Evolutionary conservation across 2,888 invertebrate genomes (phyloP).

Genomic region (Andrena camellia): DNA sequence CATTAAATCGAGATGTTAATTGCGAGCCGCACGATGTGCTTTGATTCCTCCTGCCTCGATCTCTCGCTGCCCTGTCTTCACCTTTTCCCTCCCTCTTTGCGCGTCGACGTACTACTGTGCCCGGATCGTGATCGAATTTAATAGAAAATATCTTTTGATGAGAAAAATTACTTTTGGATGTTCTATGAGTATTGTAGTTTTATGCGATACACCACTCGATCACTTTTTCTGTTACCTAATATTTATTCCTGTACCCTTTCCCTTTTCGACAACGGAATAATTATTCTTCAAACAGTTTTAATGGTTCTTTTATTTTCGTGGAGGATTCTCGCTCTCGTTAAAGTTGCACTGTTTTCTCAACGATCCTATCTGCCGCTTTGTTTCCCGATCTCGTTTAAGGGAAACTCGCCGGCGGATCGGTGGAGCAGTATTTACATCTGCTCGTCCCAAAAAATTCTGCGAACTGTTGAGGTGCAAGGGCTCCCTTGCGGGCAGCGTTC

Average conservation of each 20-base stretch:
- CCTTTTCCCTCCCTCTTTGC: not conserved
- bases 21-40: constrained; percentile 64
- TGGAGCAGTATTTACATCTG: constrained; percentile 50
- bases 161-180: too few relatives aligned
- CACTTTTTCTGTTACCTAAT: too few relatives aligned
- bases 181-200: too few relatives aligned
- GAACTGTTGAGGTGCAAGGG: constrained; percentile 27
- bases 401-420: not conserved
- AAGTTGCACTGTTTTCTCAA: not conserved
- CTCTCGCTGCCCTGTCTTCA: not conserved
- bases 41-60: constrained; percentile 30
- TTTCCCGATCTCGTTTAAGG: constrained; percentile 42
- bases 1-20: constrained; percentile 83
- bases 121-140: too few relatives aligned
- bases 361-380: constrained; percentile 33
- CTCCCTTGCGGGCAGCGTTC: constrained; percentile 4
- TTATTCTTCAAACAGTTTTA: too few relatives aligned
- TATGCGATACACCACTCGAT: too few relatives aligned
- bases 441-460: constrained; percentile 31
- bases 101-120: not conserved
- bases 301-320: too few relatives aligned
- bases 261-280: too few relatives aligned
- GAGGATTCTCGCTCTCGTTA: not conserved
- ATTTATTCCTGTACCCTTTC: too few relatives aligned
- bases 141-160: too few relatives aligned